Base-by-base conservation (phyloP, 2,888 invertebrate species). In the Isotomurus palustris region DNA sequence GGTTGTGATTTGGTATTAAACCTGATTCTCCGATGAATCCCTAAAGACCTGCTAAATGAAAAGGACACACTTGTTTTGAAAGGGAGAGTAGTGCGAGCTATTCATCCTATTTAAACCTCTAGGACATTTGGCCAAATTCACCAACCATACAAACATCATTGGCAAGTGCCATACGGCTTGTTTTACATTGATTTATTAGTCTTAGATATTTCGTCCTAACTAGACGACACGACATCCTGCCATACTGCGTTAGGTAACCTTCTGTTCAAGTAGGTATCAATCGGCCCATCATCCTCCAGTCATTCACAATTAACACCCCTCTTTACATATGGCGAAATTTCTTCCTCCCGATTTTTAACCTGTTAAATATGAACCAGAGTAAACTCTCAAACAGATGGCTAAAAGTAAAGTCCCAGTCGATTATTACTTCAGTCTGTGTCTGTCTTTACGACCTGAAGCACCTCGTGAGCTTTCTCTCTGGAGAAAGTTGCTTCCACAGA, bases 31-130 rank as follows among this genome's bases (percentile, higher is more conserved):
- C 6, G 17, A 19, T 36, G 45, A 48, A 29, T 60, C 60, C 60
- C 58, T 35, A 45, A 43, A 49, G 58, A 58, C 58, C 51, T 51
- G 53, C 38, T 47, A 40, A 48, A 45, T 50, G 40, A 49, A 58
- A 52, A 38, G 36, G 25, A 56, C 49, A n/a, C 41, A 50, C 43
- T 27, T 27, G 27, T 48, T 47, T 40, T 17, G 19, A 24, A 14
- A 36, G 12, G 12, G 21, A 19, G 24, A 43, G 43, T 5, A 43
- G 43, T 22, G 58, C 60, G 61, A 65, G 67, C 58, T 67, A 65
- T 65, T 67, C 67, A 67, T 67, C 65, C 58, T 58, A 66, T 63
- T 66, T 62, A 59, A 64, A 66, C 62, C 17, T 60, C 64, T 52
- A 56, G 55, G 45, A 62, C 63, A 63, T 60, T 63, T 65, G 63